phyloP scores from a whole-genome alignment of 2,797 vertebrate species.

The Astyanax mexicanus region DNA sequence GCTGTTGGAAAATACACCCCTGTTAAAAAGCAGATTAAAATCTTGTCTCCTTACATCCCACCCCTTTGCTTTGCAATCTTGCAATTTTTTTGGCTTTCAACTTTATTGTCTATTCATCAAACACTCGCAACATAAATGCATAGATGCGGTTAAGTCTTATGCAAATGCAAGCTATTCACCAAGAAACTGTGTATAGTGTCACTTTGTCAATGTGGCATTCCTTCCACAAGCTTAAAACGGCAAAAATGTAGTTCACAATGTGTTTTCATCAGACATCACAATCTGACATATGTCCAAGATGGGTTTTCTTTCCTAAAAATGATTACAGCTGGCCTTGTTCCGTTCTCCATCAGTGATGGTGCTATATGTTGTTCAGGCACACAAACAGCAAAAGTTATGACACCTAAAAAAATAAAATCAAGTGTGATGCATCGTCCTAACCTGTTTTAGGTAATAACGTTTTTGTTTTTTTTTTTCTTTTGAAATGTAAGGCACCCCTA shows the following conservation, averaged over 20 bases:
- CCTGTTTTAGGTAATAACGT: constrained; percentile 40
- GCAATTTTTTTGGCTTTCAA: constrained; percentile 29
- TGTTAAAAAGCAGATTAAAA: constrained; percentile 30
- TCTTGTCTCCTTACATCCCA: neutral
- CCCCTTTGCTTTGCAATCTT: constrained; percentile 18
- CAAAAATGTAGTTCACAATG: constrained; percentile 39
- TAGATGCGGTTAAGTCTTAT: constrained; percentile 32
- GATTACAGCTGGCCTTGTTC: neutral
- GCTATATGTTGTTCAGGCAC: constrained; percentile 10
- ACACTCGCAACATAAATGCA: constrained; percentile 47
- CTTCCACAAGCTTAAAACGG: constrained; percentile 43
- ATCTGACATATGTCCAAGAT: neutral
- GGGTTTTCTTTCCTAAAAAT: neutral
- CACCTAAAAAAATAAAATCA: constrained; percentile 23
- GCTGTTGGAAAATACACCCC: too few relatives aligned
- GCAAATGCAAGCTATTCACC: constrained; percentile 31
- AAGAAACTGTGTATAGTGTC: constrained; percentile 46
- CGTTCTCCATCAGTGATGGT: neutral
- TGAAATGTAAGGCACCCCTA: constrained; percentile 82
- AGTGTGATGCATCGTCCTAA: constrained; percentile 26
- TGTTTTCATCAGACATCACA: neutral
- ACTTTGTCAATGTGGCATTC: constrained; percentile 15
- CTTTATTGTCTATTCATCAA: constrained; percentile 11
- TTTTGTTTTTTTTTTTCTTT: constrained; percentile 35
- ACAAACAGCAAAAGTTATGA: constrained; percentile 30